A percentile compares a stretch with the other conserved stretches of the same genome.
Conservation (phyloP, 2,888 invertebrate species). For the Synergus itoensis region DNA sequence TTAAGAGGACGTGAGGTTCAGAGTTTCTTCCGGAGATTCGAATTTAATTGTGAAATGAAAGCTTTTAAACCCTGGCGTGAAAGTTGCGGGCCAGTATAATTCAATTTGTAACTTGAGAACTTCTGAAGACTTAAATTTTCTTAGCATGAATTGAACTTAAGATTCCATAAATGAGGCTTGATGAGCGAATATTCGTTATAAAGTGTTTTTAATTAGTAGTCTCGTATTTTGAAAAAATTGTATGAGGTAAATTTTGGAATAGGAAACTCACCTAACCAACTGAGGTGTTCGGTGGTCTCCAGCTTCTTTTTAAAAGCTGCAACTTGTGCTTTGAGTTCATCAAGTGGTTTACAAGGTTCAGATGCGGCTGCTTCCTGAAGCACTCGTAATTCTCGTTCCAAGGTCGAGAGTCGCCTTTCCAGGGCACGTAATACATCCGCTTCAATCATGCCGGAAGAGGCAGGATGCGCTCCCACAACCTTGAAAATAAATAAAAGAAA, state of each 20-base stretch:
- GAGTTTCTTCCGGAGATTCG: neutral
- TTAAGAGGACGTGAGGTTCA: neutral
- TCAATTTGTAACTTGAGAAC: neutral
- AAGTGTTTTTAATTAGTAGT: neutral
- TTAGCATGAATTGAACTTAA: neutral
- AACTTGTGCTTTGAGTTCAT: constrained; percentile 81
- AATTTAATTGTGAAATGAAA: neutral
- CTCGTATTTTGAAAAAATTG: neutral
- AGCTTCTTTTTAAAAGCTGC: constrained; percentile 81
- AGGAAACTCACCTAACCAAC: constrained; percentile 82
- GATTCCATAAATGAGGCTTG: neutral
- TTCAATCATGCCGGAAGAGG: constrained; percentile 76
- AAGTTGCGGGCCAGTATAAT: neutral
- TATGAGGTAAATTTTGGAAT: neutral
- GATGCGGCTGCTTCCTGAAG: constrained; percentile 78
- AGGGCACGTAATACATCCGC: constrained; percentile 80
- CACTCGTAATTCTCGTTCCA: constrained; percentile 80
- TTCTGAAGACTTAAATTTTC: neutral
- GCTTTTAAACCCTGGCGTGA: neutral
- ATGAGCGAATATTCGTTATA: neutral
- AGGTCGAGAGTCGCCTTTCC: constrained; percentile 80
- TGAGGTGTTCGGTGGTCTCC: constrained; percentile 82
- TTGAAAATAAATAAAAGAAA: constrained; percentile 51
- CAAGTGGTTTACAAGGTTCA: constrained; percentile 79
- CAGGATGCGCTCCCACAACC: constrained; percentile 75